phyloP scores from a whole-genome alignment of 1,140 invertebrate species.

The Diabrotica undecimpunctata region DNA sequence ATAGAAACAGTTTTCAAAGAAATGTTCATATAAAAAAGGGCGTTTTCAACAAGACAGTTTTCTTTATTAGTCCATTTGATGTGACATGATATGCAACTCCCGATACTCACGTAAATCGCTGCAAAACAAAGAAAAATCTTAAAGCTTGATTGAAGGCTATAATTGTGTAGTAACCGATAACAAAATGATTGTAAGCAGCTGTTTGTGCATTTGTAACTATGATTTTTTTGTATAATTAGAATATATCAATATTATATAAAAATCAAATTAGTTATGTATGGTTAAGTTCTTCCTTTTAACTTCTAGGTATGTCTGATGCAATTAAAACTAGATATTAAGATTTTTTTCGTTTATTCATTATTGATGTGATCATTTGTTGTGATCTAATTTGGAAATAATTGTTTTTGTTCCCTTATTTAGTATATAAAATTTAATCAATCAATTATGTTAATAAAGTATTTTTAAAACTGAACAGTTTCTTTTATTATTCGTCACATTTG shows the following conservation, averaged over 20 bases:
- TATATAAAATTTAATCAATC: conserved; percentile 30
- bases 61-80: background rate
- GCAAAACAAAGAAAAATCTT: background rate
- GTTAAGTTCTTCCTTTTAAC: conserved; percentile 12
- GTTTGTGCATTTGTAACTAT: conserved; percentile 9
- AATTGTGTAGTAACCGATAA: conserved; percentile 1
- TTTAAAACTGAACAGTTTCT: conserved; percentile 26
- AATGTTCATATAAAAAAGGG: background rate
- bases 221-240: conserved; percentile 9
- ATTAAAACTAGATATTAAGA: conserved; percentile 18
- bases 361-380: conserved; percentile 26
- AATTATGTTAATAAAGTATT: conserved; percentile 40
- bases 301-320: conserved; percentile 13
- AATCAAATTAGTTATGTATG: conserved; percentile 1
- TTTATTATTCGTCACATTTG: background rate
- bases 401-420: conserved; percentile 32
- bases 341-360: conserved; percentile 16
- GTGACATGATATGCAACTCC: background rate
- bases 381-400: conserved; percentile 22
- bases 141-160: conserved; percentile 12
- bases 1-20: too few relatives aligned
- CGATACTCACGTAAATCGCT: background rate
- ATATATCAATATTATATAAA: background rate
- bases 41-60: background rate
- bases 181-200: conserved; percentile 10